Evolutionary conservation across 2,113 vertebrate species (phyloP).

Genomic region (Amia ocellicauda): DNA sequence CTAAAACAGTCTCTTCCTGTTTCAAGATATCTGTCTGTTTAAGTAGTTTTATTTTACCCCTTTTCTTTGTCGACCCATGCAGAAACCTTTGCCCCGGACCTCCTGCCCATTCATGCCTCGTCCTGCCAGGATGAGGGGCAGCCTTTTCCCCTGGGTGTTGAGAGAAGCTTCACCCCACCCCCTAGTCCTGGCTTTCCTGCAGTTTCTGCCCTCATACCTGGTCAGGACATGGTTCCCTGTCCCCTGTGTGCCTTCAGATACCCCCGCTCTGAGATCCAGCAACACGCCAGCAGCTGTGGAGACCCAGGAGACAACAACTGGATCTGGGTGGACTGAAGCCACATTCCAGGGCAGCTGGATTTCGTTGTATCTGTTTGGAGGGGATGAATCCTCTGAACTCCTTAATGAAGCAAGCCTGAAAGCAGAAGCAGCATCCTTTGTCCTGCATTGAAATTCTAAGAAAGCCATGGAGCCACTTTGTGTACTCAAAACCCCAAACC

Average conservation of each 20-base stretch:
- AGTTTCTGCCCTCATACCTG: constrained; percentile 17
- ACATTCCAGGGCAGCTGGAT: no score
- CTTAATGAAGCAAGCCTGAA: no score
- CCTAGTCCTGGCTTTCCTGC: constrained; percentile 25
- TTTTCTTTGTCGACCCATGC: neutral
- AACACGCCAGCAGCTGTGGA: constrained; percentile 60
- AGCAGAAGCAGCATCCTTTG: no score
- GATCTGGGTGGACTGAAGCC: constrained; percentile 31
- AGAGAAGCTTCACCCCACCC: constrained; percentile 21
- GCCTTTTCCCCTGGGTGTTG: neutral
- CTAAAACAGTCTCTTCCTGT: no score
- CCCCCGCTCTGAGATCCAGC: constrained; percentile 39
- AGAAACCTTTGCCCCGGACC: constrained; percentile 53
- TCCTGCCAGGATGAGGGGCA: constrained; percentile 50
- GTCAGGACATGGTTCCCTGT: constrained; percentile 45
- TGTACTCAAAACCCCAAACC: no score
- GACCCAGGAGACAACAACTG: constrained; percentile 34
- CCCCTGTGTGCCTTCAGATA: constrained; percentile 58
- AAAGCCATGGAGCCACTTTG: no score
- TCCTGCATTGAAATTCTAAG: no score
- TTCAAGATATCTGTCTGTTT: neutral
- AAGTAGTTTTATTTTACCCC: neutral
- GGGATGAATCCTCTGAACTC: no score
- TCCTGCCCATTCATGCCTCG: constrained; percentile 53
- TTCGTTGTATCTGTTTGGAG: no score